A percentile compares a stretch with the other conserved stretches of the same genome.
Evolutionary conservation across 2,797 vertebrate species (phyloP).

Genomic region (Fistularia commersonii): DNA sequence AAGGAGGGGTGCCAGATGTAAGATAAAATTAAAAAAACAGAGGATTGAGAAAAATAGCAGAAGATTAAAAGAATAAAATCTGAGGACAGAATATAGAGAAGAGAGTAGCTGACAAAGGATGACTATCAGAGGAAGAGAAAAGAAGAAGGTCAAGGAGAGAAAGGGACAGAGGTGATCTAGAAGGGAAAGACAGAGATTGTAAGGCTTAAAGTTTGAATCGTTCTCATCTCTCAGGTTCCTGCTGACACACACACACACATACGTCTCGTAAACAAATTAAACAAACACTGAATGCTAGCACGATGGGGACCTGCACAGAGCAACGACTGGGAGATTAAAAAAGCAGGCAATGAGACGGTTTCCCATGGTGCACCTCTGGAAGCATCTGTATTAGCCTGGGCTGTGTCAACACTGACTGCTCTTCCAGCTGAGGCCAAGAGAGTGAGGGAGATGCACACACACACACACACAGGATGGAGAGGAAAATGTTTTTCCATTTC

Average conservation of each 20-base stretch:
- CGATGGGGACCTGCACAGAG: constrained; percentile 20
- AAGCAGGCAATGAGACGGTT: constrained; percentile 57
- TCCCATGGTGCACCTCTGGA: constrained; percentile 64
- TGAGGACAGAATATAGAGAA: constrained; percentile 19
- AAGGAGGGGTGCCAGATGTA: constrained; percentile 18
- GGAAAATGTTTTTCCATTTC: not conserved
- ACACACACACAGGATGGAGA: not conserved
- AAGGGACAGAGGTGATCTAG: constrained; percentile 6
- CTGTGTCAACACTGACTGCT: constrained; percentile 59
- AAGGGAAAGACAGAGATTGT: constrained; percentile 22
- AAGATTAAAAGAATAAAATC: constrained; percentile 3
- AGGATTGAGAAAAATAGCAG: too few relatives aligned
- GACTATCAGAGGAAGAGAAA: constrained; percentile 21
- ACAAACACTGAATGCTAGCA: not conserved
- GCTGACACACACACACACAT: constrained; percentile 7
- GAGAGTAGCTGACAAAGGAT: constrained; percentile 8
- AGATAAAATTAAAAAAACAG: constrained; percentile 19
- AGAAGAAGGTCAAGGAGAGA: constrained; percentile 29
- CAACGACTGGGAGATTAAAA: constrained; percentile 53
- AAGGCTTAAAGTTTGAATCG: constrained; percentile 52
- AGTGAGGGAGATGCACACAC: not conserved
- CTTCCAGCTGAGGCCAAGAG: constrained; percentile 41
- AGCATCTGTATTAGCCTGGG: constrained; percentile 58
- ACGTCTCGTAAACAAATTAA: constrained; percentile 1
- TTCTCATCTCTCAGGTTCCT: constrained; percentile 34